A percentile compares a stretch with the other conserved stretches of the same genome.
phyloP scores from a whole-genome alignment of 2,888 invertebrate species.

The Idaea straminata region DNA sequence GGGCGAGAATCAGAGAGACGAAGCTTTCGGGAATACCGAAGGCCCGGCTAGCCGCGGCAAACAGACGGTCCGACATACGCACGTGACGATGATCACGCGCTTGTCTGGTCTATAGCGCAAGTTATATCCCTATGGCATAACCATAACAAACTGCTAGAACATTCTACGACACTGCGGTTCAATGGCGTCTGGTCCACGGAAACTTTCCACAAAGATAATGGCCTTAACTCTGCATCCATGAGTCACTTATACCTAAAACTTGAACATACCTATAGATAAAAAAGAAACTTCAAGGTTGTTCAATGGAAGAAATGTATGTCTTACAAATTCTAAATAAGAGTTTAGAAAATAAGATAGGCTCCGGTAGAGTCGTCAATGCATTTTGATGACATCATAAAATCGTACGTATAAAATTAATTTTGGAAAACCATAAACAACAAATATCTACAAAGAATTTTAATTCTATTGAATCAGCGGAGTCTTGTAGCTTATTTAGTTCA shows the following conservation, averaged over 20 bases:
- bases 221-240: slow-evolving; percentile 4
- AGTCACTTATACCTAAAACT: slow-evolving; percentile 3
- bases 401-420: no score
- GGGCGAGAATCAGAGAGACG: slow-evolving; percentile 38
- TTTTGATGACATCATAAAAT: no score
- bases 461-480: slow-evolving; percentile 8
- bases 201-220: neutral
- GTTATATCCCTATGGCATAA: slow-evolving; percentile 12
- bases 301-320: neutral
- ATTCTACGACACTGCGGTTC: slow-evolving; percentile 8
- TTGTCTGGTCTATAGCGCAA: slow-evolving; percentile 18
- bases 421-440: no score
- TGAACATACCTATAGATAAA: neutral
- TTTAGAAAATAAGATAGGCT: neutral
- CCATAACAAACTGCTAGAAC: slow-evolving; percentile 13
- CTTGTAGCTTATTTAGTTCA: slow-evolving; percentile 12
- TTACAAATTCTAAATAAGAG: neutral
- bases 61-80: slow-evolving; percentile 32
- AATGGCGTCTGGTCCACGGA: slow-evolving; percentile 1
- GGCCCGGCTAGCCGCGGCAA: slow-evolving; percentile 16
- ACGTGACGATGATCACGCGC: slow-evolving; percentile 63
- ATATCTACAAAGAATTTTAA: no score
- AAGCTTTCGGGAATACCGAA: slow-evolving; percentile 48
- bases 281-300: neutral
- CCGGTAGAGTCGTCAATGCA: neutral